Base-by-base conservation (phyloP, 2,797 vertebrate genomes). In the Otus scops region DNA sequence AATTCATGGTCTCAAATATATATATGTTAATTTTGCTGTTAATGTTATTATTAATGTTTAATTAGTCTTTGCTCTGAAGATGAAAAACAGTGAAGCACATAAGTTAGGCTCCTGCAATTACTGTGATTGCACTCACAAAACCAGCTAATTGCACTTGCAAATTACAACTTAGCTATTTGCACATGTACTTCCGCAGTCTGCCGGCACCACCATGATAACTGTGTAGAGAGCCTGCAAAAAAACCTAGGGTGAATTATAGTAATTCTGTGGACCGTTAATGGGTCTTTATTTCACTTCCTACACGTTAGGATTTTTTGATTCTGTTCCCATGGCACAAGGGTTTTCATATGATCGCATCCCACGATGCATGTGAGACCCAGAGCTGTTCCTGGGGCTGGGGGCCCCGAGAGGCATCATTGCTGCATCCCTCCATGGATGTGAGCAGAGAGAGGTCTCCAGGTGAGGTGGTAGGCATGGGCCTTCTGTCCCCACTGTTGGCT, bases 81-180 rank as follows among this genome's bases (percentile, higher is more conserved):
- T 91, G 93, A 94, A 93, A 96, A 97, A 92, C 95, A 95, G 91
- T 89, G 93, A 93, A 96, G 94, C 93, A 94, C 87, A 92, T 83
- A 94, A 92, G 94, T 96, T 97, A 96, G 91, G 95, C 92, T 94
- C 94, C 96, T 88, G 93, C 95, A 97, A 97, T 97, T 97, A 97
- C 96, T 91, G 77, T 97, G 96, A 97, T 94, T 97, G 95, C 93
- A 88, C 85, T 96, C 96, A 96, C 95, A 97, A 97, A 97, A 96
- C 95, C 95, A 91, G 95, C 93, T 97, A 97, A 97, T 97, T 97
- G 96, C 96, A 95, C 91, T 97, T 96, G 91, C 93, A 97, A 97
- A 97, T 97, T 97, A 97, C 94, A 91, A 95, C 83, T 94, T 96
- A 93, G 95, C 89, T 97, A 94, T 97, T 97, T 95, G 95, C 92